Conservation (phyloP, 2,113 vertebrate species). For the Neomonachus schauinslandi region DNA sequence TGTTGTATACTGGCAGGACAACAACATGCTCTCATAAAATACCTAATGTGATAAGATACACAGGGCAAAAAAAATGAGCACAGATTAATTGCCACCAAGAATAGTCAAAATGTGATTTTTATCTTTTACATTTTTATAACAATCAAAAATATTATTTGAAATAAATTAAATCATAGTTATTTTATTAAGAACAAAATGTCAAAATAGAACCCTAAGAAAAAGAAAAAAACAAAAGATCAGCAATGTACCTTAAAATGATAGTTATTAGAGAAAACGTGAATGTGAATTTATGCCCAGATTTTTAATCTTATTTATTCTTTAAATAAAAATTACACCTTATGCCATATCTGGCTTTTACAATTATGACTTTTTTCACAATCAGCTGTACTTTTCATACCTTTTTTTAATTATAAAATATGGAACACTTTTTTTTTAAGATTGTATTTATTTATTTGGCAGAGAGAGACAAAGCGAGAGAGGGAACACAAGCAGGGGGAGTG, state of each 20-base stretch:
- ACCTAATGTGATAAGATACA: not conserved
- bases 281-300: not conserved
- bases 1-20: not conserved
- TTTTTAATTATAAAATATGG: not conserved
- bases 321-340: not conserved
- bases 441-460: too few relatives aligned
- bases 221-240: not conserved
- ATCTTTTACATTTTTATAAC: not conserved
- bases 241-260: not conserved
- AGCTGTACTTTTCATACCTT: not conserved
- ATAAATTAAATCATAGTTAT: not conserved
- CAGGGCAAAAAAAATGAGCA: not conserved
- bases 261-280: not conserved
- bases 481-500: too few relatives aligned
- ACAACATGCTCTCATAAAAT: not conserved
- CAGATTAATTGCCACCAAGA: not conserved
- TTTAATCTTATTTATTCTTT: not conserved
- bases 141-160: not conserved
- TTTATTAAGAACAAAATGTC: not conserved
- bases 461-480: too few relatives aligned
- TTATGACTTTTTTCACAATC: not conserved
- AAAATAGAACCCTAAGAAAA: not conserved
- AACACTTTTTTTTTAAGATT: not conserved
- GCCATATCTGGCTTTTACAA: not conserved
- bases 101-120: not conserved